Conservation (phyloP, 1,140 invertebrate species). For the Tetramorium parvispinum region DNA sequence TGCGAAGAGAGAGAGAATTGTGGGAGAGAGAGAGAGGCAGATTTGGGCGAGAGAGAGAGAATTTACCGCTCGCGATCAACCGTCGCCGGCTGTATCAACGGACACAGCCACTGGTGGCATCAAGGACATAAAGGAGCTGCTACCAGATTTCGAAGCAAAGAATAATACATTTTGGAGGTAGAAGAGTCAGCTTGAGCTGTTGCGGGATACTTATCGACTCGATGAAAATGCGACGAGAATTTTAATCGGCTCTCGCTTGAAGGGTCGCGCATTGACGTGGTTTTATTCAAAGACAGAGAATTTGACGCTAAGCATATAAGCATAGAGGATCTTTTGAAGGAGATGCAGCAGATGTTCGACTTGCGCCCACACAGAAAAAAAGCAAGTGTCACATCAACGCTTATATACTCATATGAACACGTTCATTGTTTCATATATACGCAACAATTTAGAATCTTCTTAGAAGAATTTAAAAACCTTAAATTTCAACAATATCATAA, state of each 20-base stretch:
- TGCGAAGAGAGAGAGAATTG: too few species aligned
- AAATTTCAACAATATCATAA: too few species aligned
- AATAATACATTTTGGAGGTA: not conserved
- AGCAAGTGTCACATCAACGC: too few species aligned
- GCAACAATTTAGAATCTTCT: too few species aligned
- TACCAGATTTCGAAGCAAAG: not conserved
- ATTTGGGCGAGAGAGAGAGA: too few species aligned
- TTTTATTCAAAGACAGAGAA: not conserved
- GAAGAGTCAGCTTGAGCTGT: not conserved
- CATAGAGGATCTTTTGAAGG: not conserved
- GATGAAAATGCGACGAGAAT: not conserved
- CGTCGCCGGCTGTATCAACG: not conserved
- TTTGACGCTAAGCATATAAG: not conserved
- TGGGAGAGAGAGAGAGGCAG: too few species aligned
- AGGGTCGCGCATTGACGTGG: not conserved
- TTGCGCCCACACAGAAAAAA: too few species aligned
- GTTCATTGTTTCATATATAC: too few species aligned
- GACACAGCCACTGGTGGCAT: not conserved
- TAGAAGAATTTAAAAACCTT: too few species aligned
- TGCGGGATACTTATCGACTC: not conserved
- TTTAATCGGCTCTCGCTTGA: not conserved
- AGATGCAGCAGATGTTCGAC: not conserved
- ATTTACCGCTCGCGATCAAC: too few species aligned
- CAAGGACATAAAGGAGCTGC: not conserved
- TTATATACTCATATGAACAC: too few species aligned